These are phyloP conservation scores for Variabilichromis moorii DNA, from an alignment of 2,113 vertebrate genomes.

Conservation along the genomic window DNA sequence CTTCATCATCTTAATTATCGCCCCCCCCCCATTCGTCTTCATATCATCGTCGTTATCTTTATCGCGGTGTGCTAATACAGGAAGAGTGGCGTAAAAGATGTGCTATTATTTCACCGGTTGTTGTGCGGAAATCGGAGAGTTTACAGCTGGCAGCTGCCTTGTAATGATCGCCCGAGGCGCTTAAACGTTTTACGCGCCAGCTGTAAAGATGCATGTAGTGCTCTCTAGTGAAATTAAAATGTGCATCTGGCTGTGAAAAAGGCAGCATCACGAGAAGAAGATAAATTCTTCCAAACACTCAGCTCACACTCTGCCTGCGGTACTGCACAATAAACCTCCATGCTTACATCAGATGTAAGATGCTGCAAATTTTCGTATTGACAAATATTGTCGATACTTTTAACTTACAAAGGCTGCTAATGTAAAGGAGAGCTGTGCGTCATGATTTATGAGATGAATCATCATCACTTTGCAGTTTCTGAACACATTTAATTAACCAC, in stretches of 20 bases:
- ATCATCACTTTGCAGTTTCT: neutral
- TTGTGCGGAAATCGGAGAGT: neutral
- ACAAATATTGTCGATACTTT: neutral
- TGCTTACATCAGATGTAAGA: neutral
- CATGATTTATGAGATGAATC: neutral
- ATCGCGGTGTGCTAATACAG: neutral
- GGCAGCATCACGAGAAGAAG: neutral
- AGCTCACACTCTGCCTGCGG: neutral
- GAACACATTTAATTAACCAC: neutral
- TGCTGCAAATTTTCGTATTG: neutral
- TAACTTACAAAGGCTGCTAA: neutral
- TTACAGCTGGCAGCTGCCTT: neutral
- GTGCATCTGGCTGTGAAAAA: neutral
- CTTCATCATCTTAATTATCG: constrained; percentile 57
- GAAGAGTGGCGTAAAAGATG: neutral
- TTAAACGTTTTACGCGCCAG: neutral
- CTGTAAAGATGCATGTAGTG: neutral
- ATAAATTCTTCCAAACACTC: neutral
- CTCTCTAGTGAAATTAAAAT: neutral
- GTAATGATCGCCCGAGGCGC: neutral
- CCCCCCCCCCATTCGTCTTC: neutral
- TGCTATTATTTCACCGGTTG: neutral
- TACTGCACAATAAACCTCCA: neutral
- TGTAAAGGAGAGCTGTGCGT: neutral
- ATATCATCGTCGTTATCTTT: neutral